Evolutionary conservation across 2,113 vertebrate genomes (phyloP).

Genomic region (Piprites chloris): DNA sequence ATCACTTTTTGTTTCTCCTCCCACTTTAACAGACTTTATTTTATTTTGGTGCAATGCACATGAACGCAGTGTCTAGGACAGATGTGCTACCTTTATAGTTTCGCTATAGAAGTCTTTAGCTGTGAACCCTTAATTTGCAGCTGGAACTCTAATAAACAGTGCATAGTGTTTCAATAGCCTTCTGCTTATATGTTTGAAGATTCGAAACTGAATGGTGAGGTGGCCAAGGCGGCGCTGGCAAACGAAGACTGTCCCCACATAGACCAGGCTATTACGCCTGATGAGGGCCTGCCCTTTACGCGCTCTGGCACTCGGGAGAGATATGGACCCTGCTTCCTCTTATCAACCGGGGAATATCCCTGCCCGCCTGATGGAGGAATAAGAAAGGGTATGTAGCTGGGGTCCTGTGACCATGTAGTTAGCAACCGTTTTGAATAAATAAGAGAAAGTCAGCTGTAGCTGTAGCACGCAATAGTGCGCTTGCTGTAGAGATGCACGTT

Average conservation of each 20-base stretch:
- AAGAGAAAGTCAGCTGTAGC: conserved; percentile 46
- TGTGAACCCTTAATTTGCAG: conserved; percentile 63
- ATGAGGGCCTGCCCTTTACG: conserved; percentile 96
- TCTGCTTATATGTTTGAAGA: conserved; percentile 91
- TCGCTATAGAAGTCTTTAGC: conserved; percentile 57
- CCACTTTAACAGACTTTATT: conserved; percentile 47
- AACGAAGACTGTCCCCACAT: conserved; percentile 99
- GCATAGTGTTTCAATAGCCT: conserved; percentile 84
- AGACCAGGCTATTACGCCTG: conserved; percentile 97
- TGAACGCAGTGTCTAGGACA: conserved; percentile 41
- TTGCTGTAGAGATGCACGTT: conserved; percentile 65
- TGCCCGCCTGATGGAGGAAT: conserved; percentile 95
- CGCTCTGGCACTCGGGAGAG: conserved; percentile 91
- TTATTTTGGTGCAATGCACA: conserved; percentile 45
- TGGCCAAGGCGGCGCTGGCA: conserved; percentile 95
- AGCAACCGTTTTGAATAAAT: conserved; percentile 21
- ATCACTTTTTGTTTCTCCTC: conserved; percentile 49
- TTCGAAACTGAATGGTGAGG: conserved; percentile 97
- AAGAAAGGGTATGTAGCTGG: conserved; percentile 98
- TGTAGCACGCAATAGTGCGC: conserved; percentile 46
- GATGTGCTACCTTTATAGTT: conserved; percentile 60
- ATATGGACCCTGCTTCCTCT: conserved; percentile 96
- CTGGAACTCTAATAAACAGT: conserved; percentile 69
- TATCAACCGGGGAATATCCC: conserved; percentile 95
- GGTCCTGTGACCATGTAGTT: conserved; percentile 56